Base-by-base conservation (phyloP, 1,140 invertebrate species). In the Pentalonia nigronervosa region DNA sequence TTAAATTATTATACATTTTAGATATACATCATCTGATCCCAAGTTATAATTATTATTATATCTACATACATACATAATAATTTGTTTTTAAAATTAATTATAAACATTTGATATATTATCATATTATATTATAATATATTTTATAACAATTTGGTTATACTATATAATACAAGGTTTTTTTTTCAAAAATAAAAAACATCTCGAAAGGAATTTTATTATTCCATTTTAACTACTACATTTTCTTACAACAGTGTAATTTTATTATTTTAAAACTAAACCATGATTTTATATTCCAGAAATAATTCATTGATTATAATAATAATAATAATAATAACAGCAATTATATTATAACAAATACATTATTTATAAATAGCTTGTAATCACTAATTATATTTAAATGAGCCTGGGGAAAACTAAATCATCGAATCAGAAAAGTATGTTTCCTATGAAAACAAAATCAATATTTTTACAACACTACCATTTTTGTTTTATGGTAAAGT, bases 381-480 rank as follows among this genome's bases (percentile, higher is more conserved):
- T n/a, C 17, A 76, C 50, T 23, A 53, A 53, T 23, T 56, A 25
- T 17, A n/a, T 76, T 67, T 67, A 4, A 76, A 34, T 76, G 30
- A n/a, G 14, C 4, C 60, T 76, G 1, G 6, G 7, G 14, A 76
- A 76, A 41, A 76, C n/a, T n/a, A n/a, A 76, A 76, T n/a, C 60
- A 34, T n/a, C 21, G 60, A 76, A 76, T n/a, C n/a, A 76, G 60
- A n/a, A 76, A 20, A 76, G 30, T n/a, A 17, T n/a, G n/a, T 76
- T 76, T 76, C 60, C 30, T 76, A 76, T 76, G n/a, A 76, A n/a
- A 76, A 76, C 60, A 76, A 76, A 76, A 76, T 76, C 60, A 76
- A 76, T 76, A 45, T 45, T 86, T 45, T 41, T 86, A 25, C 83
- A 86, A 30, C 30, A 84, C 83, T 86, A 86, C 21, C 23, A 86